A percentile compares a stretch with the other conserved stretches of the same genome.
Evolutionary conservation across 2,888 invertebrate species (phyloP).

Genomic region (Tipula vernalis): DNA sequence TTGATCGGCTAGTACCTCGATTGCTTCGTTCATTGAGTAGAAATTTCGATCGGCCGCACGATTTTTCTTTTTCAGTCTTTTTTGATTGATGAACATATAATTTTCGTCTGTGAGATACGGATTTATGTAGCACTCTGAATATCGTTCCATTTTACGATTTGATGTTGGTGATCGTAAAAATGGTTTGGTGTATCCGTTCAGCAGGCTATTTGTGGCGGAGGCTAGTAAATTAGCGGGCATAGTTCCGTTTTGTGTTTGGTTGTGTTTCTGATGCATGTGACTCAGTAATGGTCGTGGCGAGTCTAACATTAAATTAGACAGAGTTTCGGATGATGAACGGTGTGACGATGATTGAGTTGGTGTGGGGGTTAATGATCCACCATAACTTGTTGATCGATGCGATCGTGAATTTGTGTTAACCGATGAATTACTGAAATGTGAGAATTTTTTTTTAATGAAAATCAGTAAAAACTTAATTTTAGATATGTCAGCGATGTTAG

Average conservation of each 20-base stretch:
- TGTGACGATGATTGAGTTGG: constrained; percentile 30
- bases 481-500: no score
- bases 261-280: neutral
- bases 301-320: neutral
- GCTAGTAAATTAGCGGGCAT: neutral
- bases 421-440: constrained; percentile 28
- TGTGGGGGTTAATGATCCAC: constrained; percentile 26
- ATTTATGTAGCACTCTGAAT: neutral
- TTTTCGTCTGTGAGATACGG: neutral
- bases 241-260: neutral
- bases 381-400: constrained; percentile 33
- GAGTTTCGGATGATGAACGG: constrained; percentile 29
- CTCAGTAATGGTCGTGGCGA: constrained; percentile 28
- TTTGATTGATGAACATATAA: neutral
- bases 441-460: neutral
- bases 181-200: neutral
- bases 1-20: constrained; percentile 36
- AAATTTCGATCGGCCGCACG: constrained; percentile 33
- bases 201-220: neutral
- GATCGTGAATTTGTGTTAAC: constrained; percentile 28
- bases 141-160: neutral
- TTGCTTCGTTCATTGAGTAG: constrained; percentile 35
- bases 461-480: no score
- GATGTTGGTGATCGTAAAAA: neutral
- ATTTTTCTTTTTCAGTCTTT: constrained; percentile 29